Evolutionary conservation across 2,888 invertebrate genomes (phyloP), one percentile per base, ranked within the genome.

Genomic region (Pheosia gnoma): DNA sequence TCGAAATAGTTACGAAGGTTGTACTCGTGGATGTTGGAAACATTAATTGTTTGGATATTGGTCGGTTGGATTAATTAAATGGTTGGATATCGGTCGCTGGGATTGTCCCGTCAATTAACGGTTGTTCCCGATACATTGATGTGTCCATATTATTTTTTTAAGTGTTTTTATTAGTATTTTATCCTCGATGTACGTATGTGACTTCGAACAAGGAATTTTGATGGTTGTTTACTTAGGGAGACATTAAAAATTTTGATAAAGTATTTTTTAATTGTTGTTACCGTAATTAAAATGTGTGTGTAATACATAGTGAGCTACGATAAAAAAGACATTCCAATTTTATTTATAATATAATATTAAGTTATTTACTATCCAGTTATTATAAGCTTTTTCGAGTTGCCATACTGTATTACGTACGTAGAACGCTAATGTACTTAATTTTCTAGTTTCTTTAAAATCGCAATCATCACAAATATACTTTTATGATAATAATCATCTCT

Each of bases 81-180:
- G 70, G 65, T 77, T 77, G 75, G 74, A 73, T 72, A 69, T 78
- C 77, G 82, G 78, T 75, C 66, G 67, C 74, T 76, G 74, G 88
- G 85, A 79, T 82, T 87, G 85, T 81, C 83, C 89, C 87, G 93
- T 93, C 93, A 92, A 93, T 92, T 93, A 92, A 81, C 70, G 80
- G 63, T 66, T 66, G 67, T 57, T 71, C 80, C 79, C 82, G 75
- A 74, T 73, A 77, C 72, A 84, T 87, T 86, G 82, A 87, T 84
- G 87, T 86, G 91, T 90, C 91, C 90, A 90, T 87, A 85, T 89
- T 89, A 88, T 84, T 89, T 87, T 86, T 86, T 85, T 86, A 87
- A 85, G 83, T 85, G 78, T 80, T 88, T 88, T 85, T 87, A 90
- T 88, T 85, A 84, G 85, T 80, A 83, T 77, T 75, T 70, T 71